Conservation (phyloP, 2,113 vertebrate genomes). For the Marmota flaviventris region DNA sequence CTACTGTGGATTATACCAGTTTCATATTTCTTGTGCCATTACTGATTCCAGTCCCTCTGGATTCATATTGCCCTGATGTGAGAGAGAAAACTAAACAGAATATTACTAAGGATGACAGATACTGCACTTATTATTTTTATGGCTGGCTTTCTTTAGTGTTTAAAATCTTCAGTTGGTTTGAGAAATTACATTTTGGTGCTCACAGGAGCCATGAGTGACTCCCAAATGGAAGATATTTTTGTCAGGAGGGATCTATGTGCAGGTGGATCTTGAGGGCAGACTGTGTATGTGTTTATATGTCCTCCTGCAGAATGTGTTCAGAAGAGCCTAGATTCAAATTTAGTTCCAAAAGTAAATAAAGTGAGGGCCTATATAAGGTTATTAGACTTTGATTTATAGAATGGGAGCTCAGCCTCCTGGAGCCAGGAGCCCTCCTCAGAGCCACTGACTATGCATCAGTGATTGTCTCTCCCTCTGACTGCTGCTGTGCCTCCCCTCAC, state of each 20-base stretch:
- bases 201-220: background rate
- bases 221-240: background rate
- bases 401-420: background rate
- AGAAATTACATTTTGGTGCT: slow-evolving; percentile 34
- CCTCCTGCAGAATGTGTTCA: background rate
- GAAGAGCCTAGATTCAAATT: background rate
- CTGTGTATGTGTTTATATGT: background rate
- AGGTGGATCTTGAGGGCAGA: background rate
- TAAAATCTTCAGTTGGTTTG: slow-evolving; percentile 56
- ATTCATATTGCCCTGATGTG: slow-evolving; percentile 62
- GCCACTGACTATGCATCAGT: too few species aligned
- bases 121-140: slow-evolving; percentile 70
- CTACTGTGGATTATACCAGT: slow-evolving; percentile 4
- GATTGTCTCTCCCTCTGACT: background rate
- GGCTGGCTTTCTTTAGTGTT: slow-evolving; percentile 25
- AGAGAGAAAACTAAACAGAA: slow-evolving; percentile 77
- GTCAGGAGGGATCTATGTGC: background rate
- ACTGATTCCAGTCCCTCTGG: slow-evolving; percentile 1
- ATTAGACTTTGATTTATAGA: background rate
- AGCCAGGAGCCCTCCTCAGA: background rate
- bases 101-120: slow-evolving; percentile 59
- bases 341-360: too few species aligned
- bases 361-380: too few species aligned
- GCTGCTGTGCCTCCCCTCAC: background rate
- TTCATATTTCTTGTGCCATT: slow-evolving; percentile 65